Evolutionary conservation across 1,140 invertebrate genomes (phyloP).

Genomic region (Drosophila sproati): DNA sequence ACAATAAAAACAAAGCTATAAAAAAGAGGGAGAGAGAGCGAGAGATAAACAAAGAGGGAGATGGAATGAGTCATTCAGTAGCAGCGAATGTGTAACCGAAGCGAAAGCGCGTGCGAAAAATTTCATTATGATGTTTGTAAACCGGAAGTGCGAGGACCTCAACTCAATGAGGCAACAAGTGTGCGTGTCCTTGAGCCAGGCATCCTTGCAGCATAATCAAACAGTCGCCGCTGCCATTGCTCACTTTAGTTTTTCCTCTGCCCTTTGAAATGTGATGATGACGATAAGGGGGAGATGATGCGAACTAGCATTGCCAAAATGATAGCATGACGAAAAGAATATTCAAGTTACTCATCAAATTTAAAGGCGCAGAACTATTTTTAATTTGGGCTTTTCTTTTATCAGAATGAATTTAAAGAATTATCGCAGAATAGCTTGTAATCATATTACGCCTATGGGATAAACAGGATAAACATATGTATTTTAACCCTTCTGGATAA

Average conservation of each 20-base stretch:
- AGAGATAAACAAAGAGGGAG: background rate
- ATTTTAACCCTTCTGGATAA: too few relatives aligned
- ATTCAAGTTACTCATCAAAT: too few relatives aligned
- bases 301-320: background rate
- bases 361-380: too few relatives aligned
- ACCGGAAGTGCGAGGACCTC: constrained; percentile 4
- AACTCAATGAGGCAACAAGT: constrained; percentile 33
- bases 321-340: background rate
- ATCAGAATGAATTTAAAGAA: too few relatives aligned
- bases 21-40: background rate
- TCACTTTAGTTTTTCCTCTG: constrained; percentile 29
- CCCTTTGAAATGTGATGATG: background rate
- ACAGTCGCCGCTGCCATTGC: constrained; percentile 29
- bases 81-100: constrained; percentile 33
- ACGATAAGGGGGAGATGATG: background rate
- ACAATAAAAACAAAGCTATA: background rate
- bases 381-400: too few relatives aligned
- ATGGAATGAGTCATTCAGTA: constrained; percentile 17
- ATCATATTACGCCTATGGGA: too few relatives aligned
- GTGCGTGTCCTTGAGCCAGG: constrained; percentile 39
- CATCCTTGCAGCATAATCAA: constrained; percentile 35
- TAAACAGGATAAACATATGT: too few relatives aligned
- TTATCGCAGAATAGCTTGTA: too few relatives aligned
- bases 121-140: constrained; percentile 57
- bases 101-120: constrained; percentile 25